These are phyloP conservation scores for Desoria tigrina DNA, from an alignment of 2,888 invertebrate genomes.

Conservation along the genomic window DNA sequence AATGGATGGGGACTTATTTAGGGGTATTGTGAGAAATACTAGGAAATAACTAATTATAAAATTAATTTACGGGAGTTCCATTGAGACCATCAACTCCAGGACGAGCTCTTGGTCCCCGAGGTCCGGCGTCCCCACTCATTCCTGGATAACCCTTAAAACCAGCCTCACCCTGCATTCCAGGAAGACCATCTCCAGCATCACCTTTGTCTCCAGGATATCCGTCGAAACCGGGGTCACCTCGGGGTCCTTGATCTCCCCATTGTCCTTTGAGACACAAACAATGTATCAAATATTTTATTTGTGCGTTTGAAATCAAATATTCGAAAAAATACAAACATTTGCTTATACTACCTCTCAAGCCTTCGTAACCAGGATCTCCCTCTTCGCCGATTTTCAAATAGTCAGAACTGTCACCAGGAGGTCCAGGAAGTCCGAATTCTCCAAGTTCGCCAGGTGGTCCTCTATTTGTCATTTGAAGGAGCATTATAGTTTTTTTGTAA, in stretches of 20 bases:
- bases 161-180: slow-evolving; percentile 55
- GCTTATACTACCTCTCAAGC: slow-evolving; percentile 48
- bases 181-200: slow-evolving; percentile 33
- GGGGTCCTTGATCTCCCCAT: slow-evolving; percentile 41
- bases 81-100: slow-evolving; percentile 55
- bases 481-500: too few relatives aligned
- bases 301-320: not conserved
- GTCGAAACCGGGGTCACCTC: slow-evolving; percentile 51
- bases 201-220: slow-evolving; percentile 55
- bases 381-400: slow-evolving; percentile 50
- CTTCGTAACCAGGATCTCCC: slow-evolving; percentile 53
- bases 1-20: not conserved
- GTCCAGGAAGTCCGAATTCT: slow-evolving; percentile 51
- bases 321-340: too few relatives aligned
- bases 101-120: slow-evolving; percentile 53
- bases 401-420: slow-evolving; percentile 53
- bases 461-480: slow-evolving; percentile 6
- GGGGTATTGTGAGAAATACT: not conserved
- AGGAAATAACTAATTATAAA: not conserved
- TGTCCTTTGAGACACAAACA: slow-evolving; percentile 22
- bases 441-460: slow-evolving; percentile 37
- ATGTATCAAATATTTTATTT: not conserved
- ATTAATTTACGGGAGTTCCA: slow-evolving; percentile 31
- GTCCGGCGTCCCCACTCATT: slow-evolving; percentile 49
- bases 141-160: slow-evolving; percentile 55